Evolutionary conservation across 2,888 invertebrate species (phyloP).

Genomic region (Cataglyphis rosenhaueri): DNA sequence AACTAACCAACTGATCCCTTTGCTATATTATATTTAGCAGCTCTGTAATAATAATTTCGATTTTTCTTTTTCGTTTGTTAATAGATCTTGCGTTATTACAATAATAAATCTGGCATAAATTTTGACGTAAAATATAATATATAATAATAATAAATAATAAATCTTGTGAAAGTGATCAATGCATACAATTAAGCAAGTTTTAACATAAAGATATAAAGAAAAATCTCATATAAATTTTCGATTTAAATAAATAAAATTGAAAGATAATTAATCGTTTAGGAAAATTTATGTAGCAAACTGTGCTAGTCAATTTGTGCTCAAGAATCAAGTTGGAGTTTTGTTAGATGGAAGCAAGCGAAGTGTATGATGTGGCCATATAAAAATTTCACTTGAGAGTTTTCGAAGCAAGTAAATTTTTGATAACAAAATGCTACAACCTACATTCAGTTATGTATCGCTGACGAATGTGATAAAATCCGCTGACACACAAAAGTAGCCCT

Average conservation of each 20-base stretch:
- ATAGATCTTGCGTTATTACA: not conserved
- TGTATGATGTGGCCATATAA: slow-evolving; percentile 14
- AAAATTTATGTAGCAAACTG: not conserved
- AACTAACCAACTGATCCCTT: slow-evolving; percentile 10
- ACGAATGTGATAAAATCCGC: slow-evolving; percentile 7
- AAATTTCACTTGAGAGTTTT: slow-evolving; percentile 38
- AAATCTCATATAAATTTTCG: not conserved
- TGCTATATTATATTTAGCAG: not conserved
- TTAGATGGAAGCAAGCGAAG: slow-evolving; percentile 11
- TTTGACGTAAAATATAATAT: not conserved
- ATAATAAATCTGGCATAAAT: not conserved
- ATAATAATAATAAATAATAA: not conserved
- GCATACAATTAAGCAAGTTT: not conserved
- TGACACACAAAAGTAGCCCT: not conserved
- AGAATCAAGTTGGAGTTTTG: slow-evolving; percentile 14
- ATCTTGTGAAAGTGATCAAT: not conserved
- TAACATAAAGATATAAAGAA: not conserved
- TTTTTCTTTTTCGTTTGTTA: not conserved
- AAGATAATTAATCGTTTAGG: not conserved
- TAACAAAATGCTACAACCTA: slow-evolving; percentile 14
- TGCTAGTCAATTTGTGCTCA: not conserved
- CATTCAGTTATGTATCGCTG: slow-evolving; percentile 25
- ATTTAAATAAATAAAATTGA: not conserved
- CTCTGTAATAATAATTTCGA: slow-evolving; percentile 8
- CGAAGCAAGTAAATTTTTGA: slow-evolving; percentile 18